Evolutionary conservation across 2,888 invertebrate genomes (phyloP).

Genomic region (Linnaemya tessellans): DNA sequence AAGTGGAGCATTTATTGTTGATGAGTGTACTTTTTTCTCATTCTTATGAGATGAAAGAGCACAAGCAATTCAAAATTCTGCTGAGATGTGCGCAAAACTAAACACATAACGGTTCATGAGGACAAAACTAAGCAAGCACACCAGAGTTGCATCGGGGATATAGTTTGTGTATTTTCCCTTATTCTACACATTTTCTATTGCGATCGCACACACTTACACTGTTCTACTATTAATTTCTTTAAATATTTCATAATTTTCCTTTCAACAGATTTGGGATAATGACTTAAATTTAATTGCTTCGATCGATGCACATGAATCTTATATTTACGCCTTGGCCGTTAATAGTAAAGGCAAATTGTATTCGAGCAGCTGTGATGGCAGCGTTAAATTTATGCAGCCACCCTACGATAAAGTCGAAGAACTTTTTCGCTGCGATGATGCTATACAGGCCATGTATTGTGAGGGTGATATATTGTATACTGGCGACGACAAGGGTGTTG

Average conservation of each 20-base stretch:
- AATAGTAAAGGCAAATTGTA: constrained; percentile 81
- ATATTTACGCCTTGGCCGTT: constrained; percentile 81
- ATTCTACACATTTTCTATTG: too few relatives aligned
- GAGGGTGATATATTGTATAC: constrained; percentile 80
- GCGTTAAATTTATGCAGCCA: constrained; percentile 80
- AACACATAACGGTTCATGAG: too few relatives aligned
- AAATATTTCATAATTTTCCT: constrained; percentile 3
- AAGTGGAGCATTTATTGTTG: too few relatives aligned
- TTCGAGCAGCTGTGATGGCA: constrained; percentile 82
- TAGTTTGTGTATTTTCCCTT: too few relatives aligned
- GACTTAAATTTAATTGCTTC: constrained; percentile 79
- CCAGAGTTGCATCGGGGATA: too few relatives aligned
- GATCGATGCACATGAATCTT: constrained; percentile 80
- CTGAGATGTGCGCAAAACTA: too few relatives aligned
- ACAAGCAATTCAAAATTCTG: too few relatives aligned
- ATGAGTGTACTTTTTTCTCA: too few relatives aligned
- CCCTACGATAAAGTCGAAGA: constrained; percentile 79
- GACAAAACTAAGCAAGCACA: too few relatives aligned
- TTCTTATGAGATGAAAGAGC: too few relatives aligned
- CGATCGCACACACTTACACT: not conserved
- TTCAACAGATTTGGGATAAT: constrained; percentile 81
- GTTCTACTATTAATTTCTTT: not conserved
- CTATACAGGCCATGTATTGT: constrained; percentile 81
- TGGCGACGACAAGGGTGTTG: constrained; percentile 83
- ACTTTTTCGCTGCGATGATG: constrained; percentile 80